Percentiles rank a stretch among this genome's conserved stretches.
Evolutionary conservation across 2,888 invertebrate species (phyloP).

Genomic region (Cactoblastis cactorum): DNA sequence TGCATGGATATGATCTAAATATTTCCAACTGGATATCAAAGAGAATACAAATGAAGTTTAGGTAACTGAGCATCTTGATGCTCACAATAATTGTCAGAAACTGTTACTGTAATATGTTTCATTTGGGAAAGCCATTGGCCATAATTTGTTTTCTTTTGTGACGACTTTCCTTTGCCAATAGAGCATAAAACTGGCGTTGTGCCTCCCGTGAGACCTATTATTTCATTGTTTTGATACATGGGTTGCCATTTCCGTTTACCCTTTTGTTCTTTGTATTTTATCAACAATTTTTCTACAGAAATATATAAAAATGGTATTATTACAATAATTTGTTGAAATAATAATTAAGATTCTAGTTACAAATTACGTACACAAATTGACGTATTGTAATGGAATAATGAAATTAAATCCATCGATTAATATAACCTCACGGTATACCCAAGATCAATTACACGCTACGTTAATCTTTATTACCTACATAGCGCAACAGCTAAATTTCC

Average conservation of each 20-base stretch:
- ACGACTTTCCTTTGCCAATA: constrained; percentile 17
- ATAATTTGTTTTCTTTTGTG: constrained; percentile 19
- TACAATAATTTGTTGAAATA: no score
- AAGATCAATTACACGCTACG: constrained; percentile 1
- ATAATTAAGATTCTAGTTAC: no score
- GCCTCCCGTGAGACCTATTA: constrained; percentile 8
- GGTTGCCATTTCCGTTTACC: neutral
- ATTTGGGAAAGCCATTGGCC: constrained; percentile 12
- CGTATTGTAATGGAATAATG: neutral
- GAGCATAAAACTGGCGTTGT: constrained; percentile 17
- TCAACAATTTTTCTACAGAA: neutral
- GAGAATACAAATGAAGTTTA: no score
- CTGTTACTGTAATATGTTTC: constrained; percentile 8
- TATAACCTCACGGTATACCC: neutral
- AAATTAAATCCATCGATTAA: neutral
- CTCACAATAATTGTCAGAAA: neutral
- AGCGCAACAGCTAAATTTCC: neutral
- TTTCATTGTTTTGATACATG: constrained; percentile 5
- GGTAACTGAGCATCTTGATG: no score
- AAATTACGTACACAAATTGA: neutral
- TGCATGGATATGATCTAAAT: no score
- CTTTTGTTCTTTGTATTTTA: constrained; percentile 7
- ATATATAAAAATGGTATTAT: no score
- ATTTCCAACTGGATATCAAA: no score
- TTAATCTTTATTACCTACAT: neutral